Evolutionary conservation across 2,888 invertebrate genomes (phyloP), one percentile per base, ranked within the genome.

Genomic region (Cosmopolites sordidus): DNA sequence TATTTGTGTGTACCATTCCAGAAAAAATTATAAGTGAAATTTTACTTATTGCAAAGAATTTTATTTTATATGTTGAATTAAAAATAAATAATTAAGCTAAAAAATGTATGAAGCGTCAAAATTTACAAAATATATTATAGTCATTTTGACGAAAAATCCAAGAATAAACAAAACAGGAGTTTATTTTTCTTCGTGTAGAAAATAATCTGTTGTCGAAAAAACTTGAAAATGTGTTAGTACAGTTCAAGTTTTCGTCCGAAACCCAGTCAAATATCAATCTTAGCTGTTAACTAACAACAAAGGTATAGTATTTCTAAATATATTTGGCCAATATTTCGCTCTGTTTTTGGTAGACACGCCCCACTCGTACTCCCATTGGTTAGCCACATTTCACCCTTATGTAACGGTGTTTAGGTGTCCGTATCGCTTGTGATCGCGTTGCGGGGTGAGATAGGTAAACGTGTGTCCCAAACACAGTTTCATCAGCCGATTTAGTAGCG

Each of bases 281-380:
- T 58, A 51, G 58, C 58, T 55, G 58, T 59, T 54, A 60, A 58
- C 59, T 62, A 62, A 61, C 58, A 61, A 63, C 64, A 63, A 64
- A 64, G 62, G 60, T 64, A 64, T 60, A 61, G 60, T 60, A 61
- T 63, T 63, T 64, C 64, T 63, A 64, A 65, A 65, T 64, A 65
- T 64, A 65, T 66, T 66, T 67, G 67, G 66, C 69, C 69, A 71
- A 70, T 71, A 71, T 71, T 71, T 68, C 62, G 67, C 68, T 65
- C 61, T 59, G 67, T 65, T 68, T 69, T 68, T 64, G 65, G 67
- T 66, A 58, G 69, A 64, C 69, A 68, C 71, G 72, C 71, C 72
- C 65, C 62, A 63, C 55, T 49, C 37, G 42, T 40, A 33, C 58
- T 44, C 51, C 61, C 50, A 71, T 71, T 72, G 71, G 71, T 60